Evolutionary conservation across 2,113 vertebrate species (phyloP), one percentile per base, ranked within the genome.

Genomic region (Heterochromis multidens): DNA sequence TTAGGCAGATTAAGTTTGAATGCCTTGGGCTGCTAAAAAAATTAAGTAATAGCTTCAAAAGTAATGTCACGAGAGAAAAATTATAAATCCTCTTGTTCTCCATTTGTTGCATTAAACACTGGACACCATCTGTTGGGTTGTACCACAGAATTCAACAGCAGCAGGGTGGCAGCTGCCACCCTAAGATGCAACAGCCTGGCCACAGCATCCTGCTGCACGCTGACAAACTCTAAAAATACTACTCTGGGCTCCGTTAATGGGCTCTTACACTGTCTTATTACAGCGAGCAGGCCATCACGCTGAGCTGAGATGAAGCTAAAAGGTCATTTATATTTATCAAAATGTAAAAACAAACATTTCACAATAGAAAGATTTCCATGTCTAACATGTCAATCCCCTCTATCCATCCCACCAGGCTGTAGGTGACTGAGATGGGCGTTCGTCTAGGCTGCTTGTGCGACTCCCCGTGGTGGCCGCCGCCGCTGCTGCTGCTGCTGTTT

Each of bases 401-500:
- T 67, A 7, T 61, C 29, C 27, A 2, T 31, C 77, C 79, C 74
- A 63, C 37, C 94, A 99, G 98, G 97, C 96, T 94, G 95, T 96
- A 86, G 92, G 94, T 83, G 91, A 96, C 95, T 97, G 98, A 97
- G 97, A 98, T 99, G 98, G 97, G 96, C 95, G 94, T 97, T 96
- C 95, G 91, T 94, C 95, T 94, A 93, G 97, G 17, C 95, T 93
- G 29, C 46, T 96, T 94, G 96, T 98, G 95, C 94, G 97, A 89
- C 95, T 97, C 93, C 95, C 95, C 80, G 81, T 96, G 85, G 96
- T 98, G 94, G 97, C 94, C 95, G 49, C 86, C 80, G 85, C 83
- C 3, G 62, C 80, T 81, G 65, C 70, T 83, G 72, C 87, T 93
- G 88, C 83, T 93, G 87, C 86, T 95, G 11, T 78, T 94, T 92